Evolutionary conservation across 2,113 vertebrate species (phyloP).

Genomic region (Sapayoa aenigma): DNA sequence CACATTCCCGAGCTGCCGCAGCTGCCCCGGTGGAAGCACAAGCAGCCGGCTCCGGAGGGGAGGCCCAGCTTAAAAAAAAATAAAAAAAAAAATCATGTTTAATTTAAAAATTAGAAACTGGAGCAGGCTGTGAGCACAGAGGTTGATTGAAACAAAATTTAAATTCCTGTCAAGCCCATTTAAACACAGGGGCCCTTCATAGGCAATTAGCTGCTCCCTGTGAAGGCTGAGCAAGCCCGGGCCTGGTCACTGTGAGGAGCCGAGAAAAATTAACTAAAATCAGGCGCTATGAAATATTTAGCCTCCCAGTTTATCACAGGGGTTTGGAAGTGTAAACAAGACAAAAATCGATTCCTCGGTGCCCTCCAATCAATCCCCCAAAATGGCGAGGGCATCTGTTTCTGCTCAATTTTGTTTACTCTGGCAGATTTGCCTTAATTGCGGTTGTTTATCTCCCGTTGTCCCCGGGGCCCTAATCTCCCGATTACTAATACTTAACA

Average conservation of each 20-base stretch:
- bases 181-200: conserved; percentile 84
- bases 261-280: conserved; percentile 77
- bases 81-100: conserved; percentile 68
- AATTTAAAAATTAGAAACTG: conserved; percentile 85
- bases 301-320: conserved; percentile 76
- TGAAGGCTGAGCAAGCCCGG: conserved; percentile 75
- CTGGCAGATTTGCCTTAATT: conserved; percentile 83
- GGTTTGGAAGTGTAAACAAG: conserved; percentile 93
- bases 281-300: conserved; percentile 79
- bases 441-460: conserved; percentile 84
- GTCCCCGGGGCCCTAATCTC: conserved; percentile 81
- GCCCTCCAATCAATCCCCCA: conserved; percentile 83
- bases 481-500: conserved; percentile 88
- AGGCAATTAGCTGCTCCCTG: conserved; percentile 84
- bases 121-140: conserved; percentile 80
- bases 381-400: conserved; percentile 82
- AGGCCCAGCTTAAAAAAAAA: conserved; percentile 18
- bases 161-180: conserved; percentile 86
- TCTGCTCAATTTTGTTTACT: conserved; percentile 80
- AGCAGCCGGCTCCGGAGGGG: conserved; percentile 27
- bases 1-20: not conserved
- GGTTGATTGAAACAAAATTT: conserved; percentile 85
- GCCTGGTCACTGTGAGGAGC: conserved; percentile 76
- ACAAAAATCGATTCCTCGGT: conserved; percentile 89
- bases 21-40: not conserved